Conservation (phyloP, 2,797 vertebrate species). For the Platyrinchus mystaceus region DNA sequence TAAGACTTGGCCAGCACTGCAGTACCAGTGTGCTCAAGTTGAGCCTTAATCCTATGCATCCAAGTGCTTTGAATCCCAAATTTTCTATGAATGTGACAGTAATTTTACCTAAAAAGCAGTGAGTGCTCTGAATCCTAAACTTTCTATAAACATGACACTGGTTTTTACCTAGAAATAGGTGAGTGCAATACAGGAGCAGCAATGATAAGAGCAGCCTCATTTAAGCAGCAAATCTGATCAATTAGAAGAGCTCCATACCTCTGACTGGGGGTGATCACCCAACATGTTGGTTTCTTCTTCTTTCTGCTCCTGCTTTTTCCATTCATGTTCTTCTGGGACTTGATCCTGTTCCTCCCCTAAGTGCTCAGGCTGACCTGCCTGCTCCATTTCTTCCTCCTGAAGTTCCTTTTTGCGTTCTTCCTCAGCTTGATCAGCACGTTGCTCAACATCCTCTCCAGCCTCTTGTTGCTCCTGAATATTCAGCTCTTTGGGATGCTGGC, state of each 20-base stretch:
- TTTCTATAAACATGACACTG: neutral
- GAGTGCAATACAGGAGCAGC: neutral
- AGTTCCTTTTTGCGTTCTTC: constrained; percentile 84
- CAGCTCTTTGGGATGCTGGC: constrained; percentile 9
- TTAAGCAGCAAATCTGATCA: neutral
- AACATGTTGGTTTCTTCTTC: constrained; percentile 76
- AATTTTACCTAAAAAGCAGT: neutral
- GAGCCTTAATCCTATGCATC: neutral
- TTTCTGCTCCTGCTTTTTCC: constrained; percentile 69
- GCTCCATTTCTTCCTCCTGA: constrained; percentile 93
- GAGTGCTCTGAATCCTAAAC: neutral
- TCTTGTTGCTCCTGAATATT: constrained; percentile 61
- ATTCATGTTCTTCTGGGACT: constrained; percentile 75
- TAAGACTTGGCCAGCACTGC: neutral
- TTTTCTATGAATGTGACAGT: neutral
- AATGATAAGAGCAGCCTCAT: neutral
- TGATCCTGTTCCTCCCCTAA: constrained; percentile 89
- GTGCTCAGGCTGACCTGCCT: constrained; percentile 88
- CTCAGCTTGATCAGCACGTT: constrained; percentile 60
- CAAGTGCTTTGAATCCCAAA: neutral
- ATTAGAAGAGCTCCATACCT: constrained; percentile 30
- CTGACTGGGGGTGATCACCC: constrained; percentile 29
- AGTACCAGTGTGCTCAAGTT: neutral
- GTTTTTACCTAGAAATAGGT: neutral
- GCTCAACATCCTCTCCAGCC: constrained; percentile 62